These are phyloP conservation scores for Pygmarrhopalites habei DNA, from an alignment of 1,140 invertebrate species.

Conservation along the genomic window DNA sequence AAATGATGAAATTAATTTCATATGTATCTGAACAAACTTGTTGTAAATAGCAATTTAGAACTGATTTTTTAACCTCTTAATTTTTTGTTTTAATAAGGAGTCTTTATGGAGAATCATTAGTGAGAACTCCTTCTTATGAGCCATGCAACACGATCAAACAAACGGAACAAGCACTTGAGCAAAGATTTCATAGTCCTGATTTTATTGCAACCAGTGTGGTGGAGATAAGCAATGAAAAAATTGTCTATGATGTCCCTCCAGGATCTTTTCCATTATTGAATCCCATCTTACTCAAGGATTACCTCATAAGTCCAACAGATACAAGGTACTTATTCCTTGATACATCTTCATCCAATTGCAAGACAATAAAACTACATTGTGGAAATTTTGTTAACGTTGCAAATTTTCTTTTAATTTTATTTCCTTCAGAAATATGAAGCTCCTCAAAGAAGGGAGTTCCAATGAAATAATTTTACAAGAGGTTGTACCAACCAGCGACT, in stretches of 20 bases:
- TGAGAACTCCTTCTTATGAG: slow-evolving; percentile 70
- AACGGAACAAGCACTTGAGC: slow-evolving; percentile 61
- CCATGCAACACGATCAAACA: slow-evolving; percentile 63
- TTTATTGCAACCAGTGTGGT: slow-evolving; percentile 67
- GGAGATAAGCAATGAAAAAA: slow-evolving; percentile 50
- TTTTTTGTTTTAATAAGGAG: slow-evolving; percentile 1
- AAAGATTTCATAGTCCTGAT: slow-evolving; percentile 65
- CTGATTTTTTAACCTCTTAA: too few species aligned
- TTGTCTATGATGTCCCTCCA: slow-evolving; percentile 24
- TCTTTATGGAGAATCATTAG: slow-evolving; percentile 42
- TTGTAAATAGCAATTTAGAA: too few species aligned
- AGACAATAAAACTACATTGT: too few species aligned
- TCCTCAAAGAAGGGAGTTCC: slow-evolving; percentile 31
- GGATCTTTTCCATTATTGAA: slow-evolving; percentile 68
- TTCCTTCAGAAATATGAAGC: slow-evolving; percentile 34
- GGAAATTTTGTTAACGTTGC: too few species aligned
- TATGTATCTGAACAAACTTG: too few species aligned
- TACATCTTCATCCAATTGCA: too few species aligned
- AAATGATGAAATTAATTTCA: slow-evolving; percentile 29
- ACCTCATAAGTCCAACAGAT: slow-evolving; percentile 61
- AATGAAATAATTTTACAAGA: slow-evolving; percentile 33
- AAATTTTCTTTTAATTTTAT: too few species aligned
- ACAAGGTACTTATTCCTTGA: slow-evolving; percentile 37
- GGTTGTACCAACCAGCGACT: slow-evolving; percentile 26
- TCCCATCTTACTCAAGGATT: slow-evolving; percentile 64